Evolutionary conservation across 2,797 vertebrate genomes (phyloP).

Genomic region (Hypotaenidia okinawae): DNA sequence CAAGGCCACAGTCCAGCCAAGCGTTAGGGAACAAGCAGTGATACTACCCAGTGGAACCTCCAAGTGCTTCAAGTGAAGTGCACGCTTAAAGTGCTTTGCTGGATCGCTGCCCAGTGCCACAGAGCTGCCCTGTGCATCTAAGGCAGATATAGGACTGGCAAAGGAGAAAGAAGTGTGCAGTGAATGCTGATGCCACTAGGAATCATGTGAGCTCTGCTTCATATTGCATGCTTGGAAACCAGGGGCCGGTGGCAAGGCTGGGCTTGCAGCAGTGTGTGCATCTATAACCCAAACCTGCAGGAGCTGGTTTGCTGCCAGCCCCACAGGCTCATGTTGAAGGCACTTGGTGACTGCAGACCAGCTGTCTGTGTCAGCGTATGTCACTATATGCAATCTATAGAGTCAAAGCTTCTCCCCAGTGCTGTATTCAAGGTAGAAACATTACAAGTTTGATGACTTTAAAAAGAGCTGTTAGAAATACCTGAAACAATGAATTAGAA

Average conservation of each 20-base stretch:
- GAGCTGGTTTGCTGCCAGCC: slow-evolving; percentile 17
- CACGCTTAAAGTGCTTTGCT: neutral
- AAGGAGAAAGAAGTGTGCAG: neutral
- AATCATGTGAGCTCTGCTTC: neutral
- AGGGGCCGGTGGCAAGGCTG: neutral
- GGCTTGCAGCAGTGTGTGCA: neutral
- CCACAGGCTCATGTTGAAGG: neutral
- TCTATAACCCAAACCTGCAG: neutral
- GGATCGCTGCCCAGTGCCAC: neutral
- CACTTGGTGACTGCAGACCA: neutral
- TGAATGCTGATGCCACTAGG: neutral
- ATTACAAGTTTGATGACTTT: neutral
- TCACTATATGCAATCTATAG: neutral
- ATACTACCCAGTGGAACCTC: neutral
- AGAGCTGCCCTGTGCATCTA: neutral
- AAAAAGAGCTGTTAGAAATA: neutral
- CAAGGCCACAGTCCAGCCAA: neutral
- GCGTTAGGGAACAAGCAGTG: neutral
- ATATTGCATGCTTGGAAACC: fast-evolving
- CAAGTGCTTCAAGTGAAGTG: neutral
- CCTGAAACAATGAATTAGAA: neutral
- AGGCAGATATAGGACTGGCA: neutral
- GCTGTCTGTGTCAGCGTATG: neutral
- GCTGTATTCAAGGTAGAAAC: neutral
- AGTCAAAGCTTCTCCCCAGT: neutral